These are phyloP conservation scores for Hirudinaria manillensis DNA, from an alignment of 2,888 invertebrate species.

Conservation along the genomic window DNA sequence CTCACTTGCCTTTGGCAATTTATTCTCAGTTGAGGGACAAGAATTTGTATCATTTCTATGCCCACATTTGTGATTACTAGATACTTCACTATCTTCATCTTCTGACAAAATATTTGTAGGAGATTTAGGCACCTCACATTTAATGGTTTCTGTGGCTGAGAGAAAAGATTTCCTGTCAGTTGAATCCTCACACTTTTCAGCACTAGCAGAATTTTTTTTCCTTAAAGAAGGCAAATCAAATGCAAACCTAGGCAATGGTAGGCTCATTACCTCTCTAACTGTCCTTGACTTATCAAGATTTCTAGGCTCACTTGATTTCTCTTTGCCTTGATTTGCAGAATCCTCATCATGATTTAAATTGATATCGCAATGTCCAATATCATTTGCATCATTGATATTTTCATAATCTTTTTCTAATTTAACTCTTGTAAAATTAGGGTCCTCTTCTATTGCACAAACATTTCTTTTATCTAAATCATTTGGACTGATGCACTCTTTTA, in stretches of 20 bases:
- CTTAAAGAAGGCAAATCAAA: slow-evolving; percentile 19
- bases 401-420: too few species aligned
- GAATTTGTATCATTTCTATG: not conserved
- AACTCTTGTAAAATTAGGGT: too few species aligned
- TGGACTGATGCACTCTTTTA: too few species aligned
- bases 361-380: too few species aligned
- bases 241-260: slow-evolving; percentile 33
- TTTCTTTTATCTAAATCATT: too few species aligned
- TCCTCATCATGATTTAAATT: too few species aligned
- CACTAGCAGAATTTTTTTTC: not conserved
- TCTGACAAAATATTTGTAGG: not conserved
- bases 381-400: too few species aligned
- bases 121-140: not conserved
- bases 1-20: not conserved
- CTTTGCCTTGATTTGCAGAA: not conserved
- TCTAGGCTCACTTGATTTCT: slow-evolving; percentile 8
- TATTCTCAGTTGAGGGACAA: too few species aligned
- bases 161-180: not conserved
- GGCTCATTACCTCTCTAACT: slow-evolving; percentile 27
- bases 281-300: not conserved
- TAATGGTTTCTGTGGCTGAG: not conserved
- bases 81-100: not conserved
- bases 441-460: too few species aligned
- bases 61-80: not conserved
- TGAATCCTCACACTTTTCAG: not conserved